phyloP scores from a whole-genome alignment of 1,140 invertebrate genomes.

The Drosophila bipectinata region DNA sequence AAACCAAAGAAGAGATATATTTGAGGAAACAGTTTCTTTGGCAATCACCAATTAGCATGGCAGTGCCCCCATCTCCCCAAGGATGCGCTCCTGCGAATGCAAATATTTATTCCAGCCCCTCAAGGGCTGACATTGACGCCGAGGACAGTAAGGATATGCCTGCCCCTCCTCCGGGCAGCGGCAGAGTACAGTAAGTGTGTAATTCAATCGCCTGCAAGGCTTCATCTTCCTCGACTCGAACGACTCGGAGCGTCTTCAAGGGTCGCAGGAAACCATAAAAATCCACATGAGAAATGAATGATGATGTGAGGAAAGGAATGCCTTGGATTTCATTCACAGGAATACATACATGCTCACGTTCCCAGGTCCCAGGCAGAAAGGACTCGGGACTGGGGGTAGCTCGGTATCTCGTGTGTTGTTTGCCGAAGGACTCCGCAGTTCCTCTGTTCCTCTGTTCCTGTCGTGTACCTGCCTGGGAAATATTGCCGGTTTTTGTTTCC shows the following conservation, averaged over 20 bases:
- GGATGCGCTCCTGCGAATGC: conserved; percentile 30
- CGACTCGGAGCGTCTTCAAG: conserved; percentile 49
- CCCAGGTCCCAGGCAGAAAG: conserved; percentile 40
- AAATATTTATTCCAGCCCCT: conserved; percentile 46
- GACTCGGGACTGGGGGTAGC: conserved; percentile 29
- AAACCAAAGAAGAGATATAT: conserved; percentile 30
- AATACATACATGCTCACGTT: conserved; percentile 48
- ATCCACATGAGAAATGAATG: conserved; percentile 77
- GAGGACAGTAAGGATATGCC: conserved; percentile 33
- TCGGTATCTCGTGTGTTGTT: conserved; percentile 43
- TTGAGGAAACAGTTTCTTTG: conserved; percentile 17
- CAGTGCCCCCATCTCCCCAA: conserved; percentile 1
- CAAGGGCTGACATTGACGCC: conserved; percentile 55
- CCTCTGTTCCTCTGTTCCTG: conserved; percentile 26
- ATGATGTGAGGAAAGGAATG: conserved; percentile 58
- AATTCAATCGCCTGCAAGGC: conserved; percentile 72
- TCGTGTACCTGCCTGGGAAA: conserved; percentile 72
- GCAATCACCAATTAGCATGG: conserved; percentile 26
- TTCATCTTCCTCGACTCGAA: conserved; percentile 31
- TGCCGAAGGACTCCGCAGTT: conserved; percentile 51
- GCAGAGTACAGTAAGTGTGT: conserved; percentile 32
- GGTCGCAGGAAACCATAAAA: conserved; percentile 80
- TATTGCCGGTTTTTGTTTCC: conserved; percentile 46
- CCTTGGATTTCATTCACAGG: conserved; percentile 78
- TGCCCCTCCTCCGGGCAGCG: neutral